phyloP scores from a whole-genome alignment of 1,140 invertebrate genomes.

The Amphibalanus amphitrite region DNA sequence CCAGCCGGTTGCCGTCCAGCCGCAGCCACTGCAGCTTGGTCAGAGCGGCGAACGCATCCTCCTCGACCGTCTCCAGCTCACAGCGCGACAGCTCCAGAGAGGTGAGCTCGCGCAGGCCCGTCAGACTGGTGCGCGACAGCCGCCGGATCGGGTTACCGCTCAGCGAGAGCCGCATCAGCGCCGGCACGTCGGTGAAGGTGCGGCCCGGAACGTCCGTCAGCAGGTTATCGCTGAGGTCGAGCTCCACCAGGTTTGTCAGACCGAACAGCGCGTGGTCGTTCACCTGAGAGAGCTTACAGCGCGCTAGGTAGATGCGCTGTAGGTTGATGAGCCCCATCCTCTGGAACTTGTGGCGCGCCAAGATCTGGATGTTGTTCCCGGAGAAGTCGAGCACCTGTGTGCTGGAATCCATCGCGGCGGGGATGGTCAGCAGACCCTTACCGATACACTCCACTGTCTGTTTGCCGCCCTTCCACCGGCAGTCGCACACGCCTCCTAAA shows the following conservation, averaged over 20 bases:
- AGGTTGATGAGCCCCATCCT: slow-evolving; percentile 61
- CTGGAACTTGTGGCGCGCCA: slow-evolving; percentile 60
- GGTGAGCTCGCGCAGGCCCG: slow-evolving; percentile 50
- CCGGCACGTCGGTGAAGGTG: slow-evolving; percentile 55
- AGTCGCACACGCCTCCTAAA: slow-evolving; percentile 44
- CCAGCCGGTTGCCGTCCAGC: slow-evolving; percentile 58
- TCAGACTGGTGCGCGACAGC: slow-evolving; percentile 55
- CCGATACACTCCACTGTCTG: slow-evolving; percentile 73
- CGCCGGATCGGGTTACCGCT: slow-evolving; percentile 61
- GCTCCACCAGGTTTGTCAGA: slow-evolving; percentile 67
- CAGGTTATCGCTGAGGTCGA: slow-evolving; percentile 68
- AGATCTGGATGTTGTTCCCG: slow-evolving; percentile 61
- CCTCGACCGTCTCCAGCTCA: slow-evolving; percentile 51
- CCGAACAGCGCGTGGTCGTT: slow-evolving; percentile 61
- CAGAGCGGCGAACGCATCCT: slow-evolving; percentile 57
- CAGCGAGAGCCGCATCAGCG: slow-evolving; percentile 49
- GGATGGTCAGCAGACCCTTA: slow-evolving; percentile 57
- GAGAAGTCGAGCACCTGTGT: slow-evolving; percentile 79
- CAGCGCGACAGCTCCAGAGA: slow-evolving; percentile 69
- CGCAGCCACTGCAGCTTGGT: slow-evolving; percentile 59
- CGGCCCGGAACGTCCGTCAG: slow-evolving; percentile 55
- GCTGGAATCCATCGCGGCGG: slow-evolving; percentile 58
- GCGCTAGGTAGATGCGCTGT: slow-evolving; percentile 61
- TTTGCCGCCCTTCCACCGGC: slow-evolving; percentile 83
- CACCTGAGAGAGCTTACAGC: slow-evolving; percentile 65